phyloP scores from a whole-genome alignment of 2,888 invertebrate genomes.

The Diploptera punctata region DNA sequence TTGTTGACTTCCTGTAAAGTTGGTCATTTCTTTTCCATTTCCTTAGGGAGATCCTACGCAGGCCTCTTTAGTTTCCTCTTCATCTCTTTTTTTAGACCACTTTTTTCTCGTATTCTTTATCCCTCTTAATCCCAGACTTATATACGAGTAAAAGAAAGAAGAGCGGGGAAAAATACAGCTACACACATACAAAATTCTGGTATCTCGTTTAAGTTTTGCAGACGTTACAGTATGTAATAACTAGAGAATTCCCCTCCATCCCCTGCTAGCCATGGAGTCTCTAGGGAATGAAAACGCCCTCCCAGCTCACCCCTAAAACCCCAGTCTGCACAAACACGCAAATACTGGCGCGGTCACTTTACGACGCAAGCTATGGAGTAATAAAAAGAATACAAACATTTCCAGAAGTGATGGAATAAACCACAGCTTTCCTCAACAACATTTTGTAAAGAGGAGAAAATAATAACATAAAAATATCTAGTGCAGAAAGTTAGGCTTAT shows the following conservation, averaged over 20 bases:
- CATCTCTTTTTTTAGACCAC: background rate
- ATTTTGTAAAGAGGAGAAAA: too few species aligned
- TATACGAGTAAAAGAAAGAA: too few species aligned
- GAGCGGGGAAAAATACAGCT: background rate
- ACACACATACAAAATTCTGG: background rate
- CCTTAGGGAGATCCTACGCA: too few species aligned
- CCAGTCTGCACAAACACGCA: background rate
- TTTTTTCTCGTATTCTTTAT: background rate
- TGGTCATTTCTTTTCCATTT: too few species aligned
- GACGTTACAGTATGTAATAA: background rate
- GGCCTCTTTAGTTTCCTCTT: background rate
- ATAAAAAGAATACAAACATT: background rate
- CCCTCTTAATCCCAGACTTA: conserved; percentile 1
- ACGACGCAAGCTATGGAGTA: conserved; percentile 5
- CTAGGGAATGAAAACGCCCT: too few species aligned
- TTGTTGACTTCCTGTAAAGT: too few species aligned
- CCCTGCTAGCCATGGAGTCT: too few species aligned
- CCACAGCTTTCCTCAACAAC: background rate
- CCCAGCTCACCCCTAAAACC: background rate
- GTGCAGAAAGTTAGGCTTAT: too few species aligned
- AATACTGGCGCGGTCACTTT: background rate
- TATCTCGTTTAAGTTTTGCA: conserved; percentile 2
- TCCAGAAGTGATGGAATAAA: background rate
- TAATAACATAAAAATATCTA: too few species aligned
- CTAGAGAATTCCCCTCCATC: background rate